Evolutionary conservation across 2,797 vertebrate species (phyloP).

Genomic region (Micromesistius poutassou): DNA sequence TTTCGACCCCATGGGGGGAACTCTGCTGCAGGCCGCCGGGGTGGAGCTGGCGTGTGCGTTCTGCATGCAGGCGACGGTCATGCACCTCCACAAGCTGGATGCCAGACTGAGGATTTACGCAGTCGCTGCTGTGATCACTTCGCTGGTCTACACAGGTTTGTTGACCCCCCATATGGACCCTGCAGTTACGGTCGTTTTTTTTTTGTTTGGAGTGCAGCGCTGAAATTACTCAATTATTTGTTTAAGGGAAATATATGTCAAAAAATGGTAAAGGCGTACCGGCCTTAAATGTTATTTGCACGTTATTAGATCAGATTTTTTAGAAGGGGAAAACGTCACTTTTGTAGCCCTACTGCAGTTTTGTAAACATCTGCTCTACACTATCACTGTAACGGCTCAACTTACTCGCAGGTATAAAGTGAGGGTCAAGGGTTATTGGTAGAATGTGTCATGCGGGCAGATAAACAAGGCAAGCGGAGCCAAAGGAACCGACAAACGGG

Average conservation of each 20-base stretch:
- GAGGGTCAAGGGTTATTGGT: not conserved
- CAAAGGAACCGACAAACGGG: too few relatives aligned
- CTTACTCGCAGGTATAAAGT: not conserved
- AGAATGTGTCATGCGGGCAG: not conserved
- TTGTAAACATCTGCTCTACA: not conserved
- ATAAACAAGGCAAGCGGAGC: not conserved
- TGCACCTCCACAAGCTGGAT: conserved; percentile 64
- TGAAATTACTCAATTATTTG: too few relatives aligned
- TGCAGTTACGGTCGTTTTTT: not conserved
- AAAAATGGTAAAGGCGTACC: too few relatives aligned
- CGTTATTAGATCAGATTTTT: not conserved
- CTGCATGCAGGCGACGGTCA: conserved; percentile 68
- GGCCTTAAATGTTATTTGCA: not conserved
- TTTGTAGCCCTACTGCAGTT: too few relatives aligned
- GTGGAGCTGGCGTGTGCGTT: conserved; percentile 79
- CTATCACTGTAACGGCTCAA: too few relatives aligned
- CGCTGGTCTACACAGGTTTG: conserved; percentile 79
- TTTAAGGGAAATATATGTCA: too few relatives aligned
- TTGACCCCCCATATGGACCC: not conserved
- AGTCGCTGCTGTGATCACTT: conserved; percentile 77
- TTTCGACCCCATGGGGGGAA: conserved; percentile 71
- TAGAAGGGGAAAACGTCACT: not conserved
- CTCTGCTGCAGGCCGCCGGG: conserved; percentile 69
- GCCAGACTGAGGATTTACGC: conserved; percentile 62
- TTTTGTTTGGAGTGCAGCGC: not conserved